These are phyloP conservation scores for Siniperca knerii DNA, from an alignment of 2,113 vertebrate species.

Conservation along the genomic window DNA sequence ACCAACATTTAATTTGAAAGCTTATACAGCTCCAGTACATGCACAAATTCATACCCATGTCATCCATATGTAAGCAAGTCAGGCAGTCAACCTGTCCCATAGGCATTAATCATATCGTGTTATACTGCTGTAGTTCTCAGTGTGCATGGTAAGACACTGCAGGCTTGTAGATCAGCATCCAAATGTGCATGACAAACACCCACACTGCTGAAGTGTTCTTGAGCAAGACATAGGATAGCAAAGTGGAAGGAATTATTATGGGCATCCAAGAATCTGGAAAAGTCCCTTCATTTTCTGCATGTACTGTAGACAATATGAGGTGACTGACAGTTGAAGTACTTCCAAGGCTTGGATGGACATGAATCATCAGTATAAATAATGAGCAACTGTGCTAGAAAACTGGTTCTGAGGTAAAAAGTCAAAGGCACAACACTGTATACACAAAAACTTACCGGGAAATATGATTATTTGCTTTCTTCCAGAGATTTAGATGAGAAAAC, in stretches of 20 bases:
- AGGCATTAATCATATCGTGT: not conserved
- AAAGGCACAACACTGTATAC: not conserved
- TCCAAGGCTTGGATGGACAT: not conserved
- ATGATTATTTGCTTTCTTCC: not conserved
- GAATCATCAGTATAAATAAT: conserved; percentile 30
- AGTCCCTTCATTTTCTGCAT: not conserved
- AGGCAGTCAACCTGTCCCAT: conserved; percentile 6
- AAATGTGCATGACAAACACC: conserved; percentile 1
- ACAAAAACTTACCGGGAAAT: conserved; percentile 4
- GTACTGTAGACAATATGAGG: not conserved
- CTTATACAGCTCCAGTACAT: conserved; percentile 8
- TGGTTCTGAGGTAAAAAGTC: conserved; percentile 7
- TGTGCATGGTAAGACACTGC: not conserved
- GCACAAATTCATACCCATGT: conserved; percentile 10
- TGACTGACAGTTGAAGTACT: conserved; percentile 9
- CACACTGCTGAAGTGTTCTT: not conserved
- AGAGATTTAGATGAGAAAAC: not conserved
- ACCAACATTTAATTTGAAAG: conserved; percentile 46
- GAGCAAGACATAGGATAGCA: not conserved
- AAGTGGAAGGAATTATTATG: not conserved
- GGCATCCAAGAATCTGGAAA: not conserved
- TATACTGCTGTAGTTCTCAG: not conserved
- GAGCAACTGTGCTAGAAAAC: conserved; percentile 11
- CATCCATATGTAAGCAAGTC: conserved; percentile 46
- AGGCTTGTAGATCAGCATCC: not conserved